phyloP scores from a whole-genome alignment of 2,888 invertebrate species.

The Hypercompe scribonia region DNA sequence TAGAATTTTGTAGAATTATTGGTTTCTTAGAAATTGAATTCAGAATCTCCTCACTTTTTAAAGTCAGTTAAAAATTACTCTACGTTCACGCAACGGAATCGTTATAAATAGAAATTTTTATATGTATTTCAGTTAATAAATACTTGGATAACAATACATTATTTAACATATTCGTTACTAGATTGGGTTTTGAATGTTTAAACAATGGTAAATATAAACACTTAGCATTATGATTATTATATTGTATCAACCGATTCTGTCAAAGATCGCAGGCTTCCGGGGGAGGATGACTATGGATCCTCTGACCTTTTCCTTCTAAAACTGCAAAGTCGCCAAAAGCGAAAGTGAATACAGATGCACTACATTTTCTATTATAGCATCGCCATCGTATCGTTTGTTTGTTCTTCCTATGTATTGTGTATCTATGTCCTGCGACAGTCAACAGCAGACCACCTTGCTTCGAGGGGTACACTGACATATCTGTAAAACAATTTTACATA shows the following conservation, averaged over 20 bases:
- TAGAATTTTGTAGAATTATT: no score
- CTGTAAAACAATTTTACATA: background rate
- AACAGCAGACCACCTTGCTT: constrained; percentile 13
- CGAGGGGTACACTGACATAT: constrained; percentile 7
- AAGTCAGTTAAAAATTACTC: no score
- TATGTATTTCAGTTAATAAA: no score
- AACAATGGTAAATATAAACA: no score
- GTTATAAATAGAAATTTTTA: no score
- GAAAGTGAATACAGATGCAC: constrained; percentile 13
- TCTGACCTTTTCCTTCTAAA: constrained; percentile 8
- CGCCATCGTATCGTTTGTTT: constrained; percentile 27
- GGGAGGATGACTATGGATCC: constrained; percentile 10
- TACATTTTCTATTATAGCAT: constrained; percentile 22
- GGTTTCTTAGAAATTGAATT: no score
- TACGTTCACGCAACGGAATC: no score
- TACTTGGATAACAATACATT: no score
- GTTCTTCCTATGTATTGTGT: constrained; percentile 27
- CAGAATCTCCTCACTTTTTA: no score
- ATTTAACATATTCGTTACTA: no score
- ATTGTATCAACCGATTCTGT: background rate
- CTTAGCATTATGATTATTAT: no score
- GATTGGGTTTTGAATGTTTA: no score
- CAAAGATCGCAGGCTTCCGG: background rate
- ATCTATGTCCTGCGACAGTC: constrained; percentile 39
- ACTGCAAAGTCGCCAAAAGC: constrained; percentile 16